phyloP scores from a whole-genome alignment of 1,140 invertebrate species.

The Physella acuta region DNA sequence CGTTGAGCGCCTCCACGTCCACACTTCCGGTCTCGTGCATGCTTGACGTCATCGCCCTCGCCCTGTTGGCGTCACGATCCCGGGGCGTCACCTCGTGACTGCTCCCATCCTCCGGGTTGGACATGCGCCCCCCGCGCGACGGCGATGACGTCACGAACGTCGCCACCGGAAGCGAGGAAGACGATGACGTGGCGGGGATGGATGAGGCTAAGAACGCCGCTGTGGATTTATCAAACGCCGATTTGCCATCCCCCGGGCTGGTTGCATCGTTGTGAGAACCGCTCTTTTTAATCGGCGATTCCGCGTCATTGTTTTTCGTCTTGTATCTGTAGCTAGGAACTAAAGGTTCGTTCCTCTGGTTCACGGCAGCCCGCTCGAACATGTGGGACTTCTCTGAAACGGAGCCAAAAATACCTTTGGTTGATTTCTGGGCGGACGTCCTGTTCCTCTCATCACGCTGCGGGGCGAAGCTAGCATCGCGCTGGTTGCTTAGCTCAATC shows the following conservation, averaged over 20 bases:
- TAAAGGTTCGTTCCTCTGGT: neutral
- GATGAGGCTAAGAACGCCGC: neutral
- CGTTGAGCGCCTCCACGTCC: constrained; percentile 14
- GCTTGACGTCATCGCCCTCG: neutral
- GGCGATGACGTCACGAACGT: constrained; percentile 7
- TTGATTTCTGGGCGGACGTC: neutral
- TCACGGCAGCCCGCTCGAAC: neutral
- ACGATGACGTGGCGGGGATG: neutral
- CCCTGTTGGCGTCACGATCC: neutral
- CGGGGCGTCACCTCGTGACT: neutral
- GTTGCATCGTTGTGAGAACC: too few relatives aligned
- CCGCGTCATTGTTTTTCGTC: too few relatives aligned
- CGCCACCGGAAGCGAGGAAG: neutral
- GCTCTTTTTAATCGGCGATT: too few relatives aligned
- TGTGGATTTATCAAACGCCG: neutral
- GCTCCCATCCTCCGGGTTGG: constrained; percentile 3
- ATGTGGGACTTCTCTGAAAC: constrained; percentile 23
- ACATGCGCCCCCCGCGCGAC: neutral
- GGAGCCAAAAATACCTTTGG: constrained; percentile 5
- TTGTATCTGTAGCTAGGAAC: too few relatives aligned
- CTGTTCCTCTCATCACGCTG: too few relatives aligned
- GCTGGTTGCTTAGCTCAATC: too few relatives aligned
- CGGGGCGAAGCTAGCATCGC: too few relatives aligned
- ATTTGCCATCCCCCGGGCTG: neutral
- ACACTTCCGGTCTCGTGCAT: neutral